Percentiles rank a stretch among this genome's conserved stretches.
These are phyloP conservation scores for Myrmecophaga tridactyla DNA, from an alignment of 2,113 vertebrate genomes.

Conservation along the genomic window DNA sequence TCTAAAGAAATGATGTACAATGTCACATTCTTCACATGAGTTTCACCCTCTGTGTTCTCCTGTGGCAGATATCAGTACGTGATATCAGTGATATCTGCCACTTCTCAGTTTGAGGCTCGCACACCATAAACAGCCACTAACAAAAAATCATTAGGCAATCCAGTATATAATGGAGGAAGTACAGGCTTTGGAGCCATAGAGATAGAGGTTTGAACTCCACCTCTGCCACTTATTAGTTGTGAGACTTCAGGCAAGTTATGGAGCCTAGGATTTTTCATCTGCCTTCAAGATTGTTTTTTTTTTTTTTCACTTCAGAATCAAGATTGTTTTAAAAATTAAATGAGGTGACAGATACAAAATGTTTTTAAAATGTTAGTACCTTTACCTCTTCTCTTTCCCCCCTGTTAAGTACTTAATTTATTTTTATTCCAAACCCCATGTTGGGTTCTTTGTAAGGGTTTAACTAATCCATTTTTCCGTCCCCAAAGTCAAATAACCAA, in stretches of 20 bases:
- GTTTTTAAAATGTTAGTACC: background rate
- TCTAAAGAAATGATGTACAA: background rate
- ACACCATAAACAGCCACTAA: background rate
- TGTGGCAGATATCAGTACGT: background rate
- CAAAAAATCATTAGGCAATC: background rate
- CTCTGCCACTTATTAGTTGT: background rate
- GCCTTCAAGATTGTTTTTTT: background rate
- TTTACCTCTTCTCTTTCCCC: background rate
- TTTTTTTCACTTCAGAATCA: too few species aligned
- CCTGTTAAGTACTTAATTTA: background rate
- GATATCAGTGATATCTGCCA: background rate
- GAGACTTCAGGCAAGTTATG: background rate
- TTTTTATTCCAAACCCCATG: background rate
- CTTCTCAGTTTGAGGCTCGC: background rate
- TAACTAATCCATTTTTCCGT: background rate
- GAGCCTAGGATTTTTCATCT: background rate
- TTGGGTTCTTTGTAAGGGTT: background rate
- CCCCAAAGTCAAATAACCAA: background rate
- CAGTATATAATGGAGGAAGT: background rate
- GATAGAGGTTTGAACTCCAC: background rate
- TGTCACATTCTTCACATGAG: background rate
- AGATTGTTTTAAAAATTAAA: constrained; percentile 18
- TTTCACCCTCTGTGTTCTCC: background rate
- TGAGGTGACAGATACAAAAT: background rate
- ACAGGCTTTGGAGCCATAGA: background rate